Evolutionary conservation across 2,888 invertebrate species (phyloP).

Genomic region (Chesias legatella): DNA sequence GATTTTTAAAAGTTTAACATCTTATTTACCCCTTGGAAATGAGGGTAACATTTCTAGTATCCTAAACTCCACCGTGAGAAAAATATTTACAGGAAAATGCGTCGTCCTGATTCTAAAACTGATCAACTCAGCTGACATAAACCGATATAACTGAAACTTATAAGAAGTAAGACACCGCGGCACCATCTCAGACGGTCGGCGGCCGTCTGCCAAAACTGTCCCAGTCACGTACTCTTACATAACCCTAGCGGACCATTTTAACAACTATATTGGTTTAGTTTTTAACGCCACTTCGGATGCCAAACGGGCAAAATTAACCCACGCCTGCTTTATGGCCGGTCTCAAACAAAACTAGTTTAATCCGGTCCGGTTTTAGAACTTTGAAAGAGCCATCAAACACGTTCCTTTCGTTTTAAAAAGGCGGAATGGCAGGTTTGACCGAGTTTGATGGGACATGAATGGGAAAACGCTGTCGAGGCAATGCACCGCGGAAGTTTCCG

Average conservation of each 20-base stretch:
- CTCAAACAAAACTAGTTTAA: conserved; percentile 19
- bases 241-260: conserved; percentile 59
- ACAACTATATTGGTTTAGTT: conserved; percentile 74
- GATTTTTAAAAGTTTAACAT: no score
- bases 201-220: conserved; percentile 55
- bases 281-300: conserved; percentile 57
- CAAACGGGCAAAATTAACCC: conserved; percentile 56
- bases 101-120: not conserved
- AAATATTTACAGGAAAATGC: no score
- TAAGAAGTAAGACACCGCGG: conserved; percentile 14
- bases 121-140: conserved; percentile 1
- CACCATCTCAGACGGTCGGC: conserved; percentile 34
- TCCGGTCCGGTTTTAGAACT: conserved; percentile 23
- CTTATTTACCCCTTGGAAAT: no score
- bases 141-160: conserved; percentile 12
- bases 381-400: conserved; percentile 23
- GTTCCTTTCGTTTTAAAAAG: conserved; percentile 14
- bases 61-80: no score
- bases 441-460: conserved; percentile 20
- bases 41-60: no score
- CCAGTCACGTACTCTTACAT: conserved; percentile 59
- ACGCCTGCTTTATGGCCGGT: conserved; percentile 47
- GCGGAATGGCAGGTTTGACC: conserved; percentile 16
- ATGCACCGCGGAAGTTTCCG: conserved; percentile 1
- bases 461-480: conserved; percentile 7